Evolutionary conservation across 2,113 vertebrate genomes (phyloP), one percentile per base, ranked within the genome.

Genomic region (Aplodontia rufa): DNA sequence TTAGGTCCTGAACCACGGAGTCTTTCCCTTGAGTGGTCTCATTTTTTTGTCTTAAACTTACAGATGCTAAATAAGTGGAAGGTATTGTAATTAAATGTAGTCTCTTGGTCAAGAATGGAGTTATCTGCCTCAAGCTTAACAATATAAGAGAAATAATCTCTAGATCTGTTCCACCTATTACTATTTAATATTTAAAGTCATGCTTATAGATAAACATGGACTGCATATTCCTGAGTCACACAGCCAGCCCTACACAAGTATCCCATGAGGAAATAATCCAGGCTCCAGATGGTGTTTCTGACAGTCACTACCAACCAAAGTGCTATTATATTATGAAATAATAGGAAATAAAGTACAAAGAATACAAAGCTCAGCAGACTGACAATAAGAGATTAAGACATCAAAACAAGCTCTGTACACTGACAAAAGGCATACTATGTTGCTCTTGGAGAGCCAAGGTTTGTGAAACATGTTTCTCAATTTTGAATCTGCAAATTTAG

Each of bases 271-370:
- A 87, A 87, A 93, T 28, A 64, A 75, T 83, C 26, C 78, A 62
- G 53, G 53, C 37, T 35, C 68, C 75, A 79, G 19, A 55, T 40
- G 49, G 66, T 91, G 74, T 30, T 89, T 94, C 40, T 80, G 49
- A 42, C 78, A 82, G 93, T 88, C 75, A 47, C 20, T 90, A n/a
- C 75, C 91, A 94, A 32, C 64, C 58, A 87, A 16, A 68, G 53
- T 26, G 58, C 28, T 68, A 14, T 40, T 69, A 13, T 37, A 68
- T 26, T 22, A 82, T 62, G 30, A 95, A 95, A 93, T 71, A 35
- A 84, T 37, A n/a, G 26, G 40, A 91, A 83, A 92, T 83, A 88
- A 84, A 82, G 30, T 16, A 22, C 51, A 75, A 64, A 89, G 28
- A 84, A 68, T n/a, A 14, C 74, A 45, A 62, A 89, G 60, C 47